These are phyloP conservation scores for Oasisia sp. DNA, from an alignment of 2,888 invertebrate species.

Conservation along the genomic window DNA sequence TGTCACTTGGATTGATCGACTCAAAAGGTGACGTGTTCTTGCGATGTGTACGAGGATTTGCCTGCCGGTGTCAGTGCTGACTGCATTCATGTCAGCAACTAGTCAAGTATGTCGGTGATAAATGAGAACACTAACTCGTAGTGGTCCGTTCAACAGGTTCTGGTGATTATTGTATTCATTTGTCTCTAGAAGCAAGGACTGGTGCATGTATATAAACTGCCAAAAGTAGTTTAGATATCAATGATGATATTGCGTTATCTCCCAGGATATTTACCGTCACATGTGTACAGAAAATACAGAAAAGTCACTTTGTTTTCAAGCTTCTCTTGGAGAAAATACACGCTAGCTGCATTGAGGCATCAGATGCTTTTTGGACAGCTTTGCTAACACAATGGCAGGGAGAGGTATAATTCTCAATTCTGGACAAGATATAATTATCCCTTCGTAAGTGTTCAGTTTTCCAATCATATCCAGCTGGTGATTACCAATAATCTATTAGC, in stretches of 20 bases:
- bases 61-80: neutral
- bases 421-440: neutral
- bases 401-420: too few relatives aligned
- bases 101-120: neutral
- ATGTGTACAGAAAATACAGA: neutral
- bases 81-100: neutral
- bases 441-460: neutral
- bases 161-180: neutral
- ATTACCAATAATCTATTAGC: neutral
- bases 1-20: neutral
- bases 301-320: neutral
- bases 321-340: too few relatives aligned
- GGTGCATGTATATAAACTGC: neutral
- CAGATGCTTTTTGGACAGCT: neutral
- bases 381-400: neutral
- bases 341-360: neutral
- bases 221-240: neutral
- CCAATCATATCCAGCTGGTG: neutral
- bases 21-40: neutral
- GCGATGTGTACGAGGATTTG: neutral
- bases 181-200: neutral
- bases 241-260: neutral
- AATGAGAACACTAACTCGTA: neutral
- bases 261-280: neutral
- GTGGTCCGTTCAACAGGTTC: neutral